Evolutionary conservation across 2,888 invertebrate species (phyloP).

Genomic region (Leucophenga maculata): DNA sequence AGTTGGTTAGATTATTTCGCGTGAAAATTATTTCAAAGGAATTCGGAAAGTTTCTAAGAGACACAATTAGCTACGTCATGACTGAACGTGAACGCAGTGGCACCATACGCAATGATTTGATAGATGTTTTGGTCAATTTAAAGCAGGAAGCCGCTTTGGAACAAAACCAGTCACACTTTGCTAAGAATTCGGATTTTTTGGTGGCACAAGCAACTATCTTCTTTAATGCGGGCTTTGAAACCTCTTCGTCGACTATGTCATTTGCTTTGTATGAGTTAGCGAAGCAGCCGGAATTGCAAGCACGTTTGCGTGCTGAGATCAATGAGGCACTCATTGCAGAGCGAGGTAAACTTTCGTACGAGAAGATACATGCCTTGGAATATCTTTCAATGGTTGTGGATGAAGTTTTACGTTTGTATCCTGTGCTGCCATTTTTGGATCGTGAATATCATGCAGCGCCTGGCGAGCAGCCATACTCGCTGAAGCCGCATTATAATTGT

Average conservation of each 20-base stretch:
- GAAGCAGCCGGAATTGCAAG: conserved; percentile 69
- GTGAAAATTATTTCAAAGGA: conserved; percentile 61
- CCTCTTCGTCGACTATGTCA: conserved; percentile 71
- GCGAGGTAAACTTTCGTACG: conserved; percentile 70
- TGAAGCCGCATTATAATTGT: conserved; percentile 65
- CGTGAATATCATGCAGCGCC: conserved; percentile 57
- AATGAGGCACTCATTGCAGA: conserved; percentile 63
- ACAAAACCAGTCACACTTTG: conserved; percentile 45
- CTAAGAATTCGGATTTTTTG: conserved; percentile 58
- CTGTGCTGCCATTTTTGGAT: conserved; percentile 69
- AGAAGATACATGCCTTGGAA: conserved; percentile 69
- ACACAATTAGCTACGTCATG: conserved; percentile 70
- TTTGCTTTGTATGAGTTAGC: conserved; percentile 71
- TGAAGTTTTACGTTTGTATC: conserved; percentile 69
- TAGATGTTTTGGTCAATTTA: conserved; percentile 73
- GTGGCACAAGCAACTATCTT: conserved; percentile 69
- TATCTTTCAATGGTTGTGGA: conserved; percentile 72
- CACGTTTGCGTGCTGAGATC: conserved; percentile 71
- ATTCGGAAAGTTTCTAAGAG: conserved; percentile 67
- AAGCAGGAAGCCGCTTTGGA: conserved; percentile 59
- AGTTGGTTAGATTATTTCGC: conserved; percentile 54
- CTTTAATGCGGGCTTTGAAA: conserved; percentile 69
- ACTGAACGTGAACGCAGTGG: conserved; percentile 69
- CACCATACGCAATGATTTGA: conserved; percentile 72
- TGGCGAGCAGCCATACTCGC: conserved; percentile 50